Percentiles rank a stretch among this genome's conserved stretches.
Evolutionary conservation across 2,113 vertebrate species (phyloP).

Genomic region (Microtus ochrogaster): DNA sequence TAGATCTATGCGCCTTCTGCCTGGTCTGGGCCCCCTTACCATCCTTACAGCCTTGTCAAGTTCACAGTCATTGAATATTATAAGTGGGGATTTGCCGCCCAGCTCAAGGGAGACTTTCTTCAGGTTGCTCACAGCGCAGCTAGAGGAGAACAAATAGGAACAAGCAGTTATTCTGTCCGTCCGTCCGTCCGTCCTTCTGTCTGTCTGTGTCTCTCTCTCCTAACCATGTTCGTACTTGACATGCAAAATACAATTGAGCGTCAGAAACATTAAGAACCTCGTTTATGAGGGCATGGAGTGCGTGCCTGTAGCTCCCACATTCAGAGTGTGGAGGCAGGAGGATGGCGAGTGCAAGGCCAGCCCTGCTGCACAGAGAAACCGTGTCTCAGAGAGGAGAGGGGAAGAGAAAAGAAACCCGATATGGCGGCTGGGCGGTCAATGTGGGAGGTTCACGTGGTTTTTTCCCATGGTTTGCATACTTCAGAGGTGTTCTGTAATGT

Average conservation of each 20-base stretch:
- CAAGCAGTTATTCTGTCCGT: background rate
- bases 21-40: constrained; percentile 81
- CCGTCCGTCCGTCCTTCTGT: accelerated
- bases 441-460: background rate
- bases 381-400: background rate
- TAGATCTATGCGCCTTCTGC: background rate
- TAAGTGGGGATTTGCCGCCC: constrained; percentile 91
- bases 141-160: constrained; percentile 70
- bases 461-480: background rate
- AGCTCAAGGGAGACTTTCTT: constrained; percentile 92
- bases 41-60: constrained; percentile 91
- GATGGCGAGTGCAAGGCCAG: background rate
- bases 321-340: background rate
- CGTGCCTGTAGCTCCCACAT: background rate
- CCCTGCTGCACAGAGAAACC: background rate
- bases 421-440: background rate
- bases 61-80: constrained; percentile 92
- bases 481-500: background rate
- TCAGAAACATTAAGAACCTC: background rate
- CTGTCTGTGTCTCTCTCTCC: accelerated
- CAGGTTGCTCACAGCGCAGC: constrained; percentile 89
- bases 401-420: background rate
- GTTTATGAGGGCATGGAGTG: background rate
- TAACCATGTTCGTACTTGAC: background rate
- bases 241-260: background rate